These are phyloP conservation scores for Orthonevra nobilis DNA, from an alignment of 2,888 invertebrate species.

Conservation along the genomic window DNA sequence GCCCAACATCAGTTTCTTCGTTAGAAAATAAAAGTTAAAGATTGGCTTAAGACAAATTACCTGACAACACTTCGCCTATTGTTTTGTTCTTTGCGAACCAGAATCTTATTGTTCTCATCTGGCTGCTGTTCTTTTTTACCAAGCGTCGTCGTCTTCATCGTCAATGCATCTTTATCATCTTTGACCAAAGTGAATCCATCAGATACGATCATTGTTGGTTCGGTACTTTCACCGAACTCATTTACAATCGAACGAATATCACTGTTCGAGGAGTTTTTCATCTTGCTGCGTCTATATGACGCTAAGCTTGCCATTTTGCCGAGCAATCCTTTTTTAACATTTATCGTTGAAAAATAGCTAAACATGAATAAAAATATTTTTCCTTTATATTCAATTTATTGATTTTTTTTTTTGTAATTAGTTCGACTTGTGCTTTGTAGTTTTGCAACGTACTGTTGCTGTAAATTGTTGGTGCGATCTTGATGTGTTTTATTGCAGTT, in stretches of 20 bases:
- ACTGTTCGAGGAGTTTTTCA: conserved; percentile 77
- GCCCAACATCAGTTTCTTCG: no score
- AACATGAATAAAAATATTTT: conserved; percentile 68
- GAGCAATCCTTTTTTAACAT: conserved; percentile 78
- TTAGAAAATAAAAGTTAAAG: conserved; percentile 13
- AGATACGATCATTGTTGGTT: conserved; percentile 72
- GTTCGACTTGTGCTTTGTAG: conserved; percentile 12
- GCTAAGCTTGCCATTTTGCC: conserved; percentile 79
- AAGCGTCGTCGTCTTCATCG: conserved; percentile 25
- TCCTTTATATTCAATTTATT: background rate
- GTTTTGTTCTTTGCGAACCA: conserved; percentile 78
- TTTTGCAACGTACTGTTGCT: conserved; percentile 25
- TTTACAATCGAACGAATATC: conserved; percentile 77
- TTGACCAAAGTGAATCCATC: conserved; percentile 72
- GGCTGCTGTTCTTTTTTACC: conserved; percentile 50
- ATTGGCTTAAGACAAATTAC: conserved; percentile 72
- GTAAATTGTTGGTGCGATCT: background rate
- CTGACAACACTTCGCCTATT: conserved; percentile 79
- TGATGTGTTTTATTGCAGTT: conserved; percentile 4
- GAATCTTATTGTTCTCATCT: conserved; percentile 69
- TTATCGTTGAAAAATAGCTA: conserved; percentile 79
- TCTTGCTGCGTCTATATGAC: conserved; percentile 79
- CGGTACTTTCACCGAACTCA: conserved; percentile 66
- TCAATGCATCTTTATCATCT: conserved; percentile 71
- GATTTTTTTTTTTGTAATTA: conserved; percentile 16